A percentile compares a stretch with the other conserved stretches of the same genome.
Conservation (phyloP, 1,140 invertebrate genomes). For the Drosophila kohkoa region DNA sequence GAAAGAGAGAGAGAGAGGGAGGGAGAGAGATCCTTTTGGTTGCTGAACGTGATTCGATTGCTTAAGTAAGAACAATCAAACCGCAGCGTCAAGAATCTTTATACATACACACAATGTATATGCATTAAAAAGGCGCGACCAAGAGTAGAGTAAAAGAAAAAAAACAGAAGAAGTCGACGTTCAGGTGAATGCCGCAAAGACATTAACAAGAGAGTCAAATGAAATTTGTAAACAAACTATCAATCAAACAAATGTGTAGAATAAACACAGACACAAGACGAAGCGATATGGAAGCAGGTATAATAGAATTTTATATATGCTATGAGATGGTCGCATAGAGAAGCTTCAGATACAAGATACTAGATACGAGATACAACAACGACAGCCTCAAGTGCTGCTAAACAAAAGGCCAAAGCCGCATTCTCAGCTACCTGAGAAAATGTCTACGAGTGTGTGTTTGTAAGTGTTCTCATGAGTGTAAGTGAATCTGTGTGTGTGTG, state of each 20-base stretch:
- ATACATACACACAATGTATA: background rate
- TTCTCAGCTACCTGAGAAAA: slow-evolving; percentile 51
- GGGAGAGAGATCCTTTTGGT: slow-evolving; percentile 44
- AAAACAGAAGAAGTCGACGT: slow-evolving; percentile 28
- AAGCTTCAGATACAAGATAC: slow-evolving; percentile 29
- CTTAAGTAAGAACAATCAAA: slow-evolving; percentile 69
- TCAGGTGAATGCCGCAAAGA: slow-evolving; percentile 47
- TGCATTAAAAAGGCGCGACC: slow-evolving; percentile 57
- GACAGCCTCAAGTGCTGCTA: slow-evolving; percentile 54
- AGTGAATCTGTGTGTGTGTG: slow-evolving; percentile 3
- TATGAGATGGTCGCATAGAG: slow-evolving; percentile 5
- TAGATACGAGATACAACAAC: slow-evolving; percentile 36
- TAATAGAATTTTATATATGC: background rate
- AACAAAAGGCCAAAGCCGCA: slow-evolving; percentile 20
- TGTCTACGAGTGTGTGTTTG: background rate
- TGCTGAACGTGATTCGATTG: slow-evolving; percentile 65
- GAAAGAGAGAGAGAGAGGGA: slow-evolving; percentile 6
- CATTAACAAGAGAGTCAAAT: slow-evolving; percentile 62
- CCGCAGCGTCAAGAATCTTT: slow-evolving; percentile 33
- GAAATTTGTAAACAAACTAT: slow-evolving; percentile 79
- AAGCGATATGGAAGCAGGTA: slow-evolving; percentile 22
- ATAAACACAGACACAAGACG: slow-evolving; percentile 40
- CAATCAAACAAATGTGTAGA: slow-evolving; percentile 68
- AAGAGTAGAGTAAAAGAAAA: slow-evolving; percentile 5
- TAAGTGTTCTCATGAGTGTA: background rate